These are phyloP conservation scores for Anas flavirostris DNA, from an alignment of 2,797 vertebrate genomes.

Conservation along the genomic window DNA sequence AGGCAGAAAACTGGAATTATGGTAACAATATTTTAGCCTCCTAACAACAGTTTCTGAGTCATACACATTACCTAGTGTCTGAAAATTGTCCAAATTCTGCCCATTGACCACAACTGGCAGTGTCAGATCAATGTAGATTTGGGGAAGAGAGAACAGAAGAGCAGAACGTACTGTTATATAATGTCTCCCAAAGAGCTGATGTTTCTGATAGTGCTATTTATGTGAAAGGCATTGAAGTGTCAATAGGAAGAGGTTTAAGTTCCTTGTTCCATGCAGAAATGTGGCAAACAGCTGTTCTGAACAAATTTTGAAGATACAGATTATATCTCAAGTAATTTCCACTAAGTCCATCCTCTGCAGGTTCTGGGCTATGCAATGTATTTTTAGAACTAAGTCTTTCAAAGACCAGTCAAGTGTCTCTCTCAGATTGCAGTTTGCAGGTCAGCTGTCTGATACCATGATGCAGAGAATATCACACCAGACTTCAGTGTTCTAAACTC, in stretches of 20 bases:
- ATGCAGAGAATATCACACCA: neutral
- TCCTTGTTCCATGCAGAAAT: neutral
- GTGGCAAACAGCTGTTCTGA: neutral
- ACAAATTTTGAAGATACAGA: neutral
- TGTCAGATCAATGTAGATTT: neutral
- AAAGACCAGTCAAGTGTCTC: neutral
- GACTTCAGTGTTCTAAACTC: neutral
- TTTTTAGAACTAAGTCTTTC: no score
- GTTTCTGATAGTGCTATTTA: neutral
- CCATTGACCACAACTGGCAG: neutral
- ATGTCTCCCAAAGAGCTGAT: neutral
- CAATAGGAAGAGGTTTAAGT: neutral
- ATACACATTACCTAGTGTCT: neutral
- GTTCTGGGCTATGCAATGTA: no score
- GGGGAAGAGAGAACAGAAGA: neutral
- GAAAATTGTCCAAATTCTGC: neutral
- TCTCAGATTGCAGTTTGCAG: neutral
- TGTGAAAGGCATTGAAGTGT: neutral
- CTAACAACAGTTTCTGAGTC: neutral
- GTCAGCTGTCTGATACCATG: neutral
- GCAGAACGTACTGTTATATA: neutral
- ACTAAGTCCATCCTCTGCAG: neutral
- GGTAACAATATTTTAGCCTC: neutral
- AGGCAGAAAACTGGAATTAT: neutral
- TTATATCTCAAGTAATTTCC: neutral